Evolutionary conservation across 2,113 vertebrate species (phyloP).

Genomic region (Lagopus leucura): DNA sequence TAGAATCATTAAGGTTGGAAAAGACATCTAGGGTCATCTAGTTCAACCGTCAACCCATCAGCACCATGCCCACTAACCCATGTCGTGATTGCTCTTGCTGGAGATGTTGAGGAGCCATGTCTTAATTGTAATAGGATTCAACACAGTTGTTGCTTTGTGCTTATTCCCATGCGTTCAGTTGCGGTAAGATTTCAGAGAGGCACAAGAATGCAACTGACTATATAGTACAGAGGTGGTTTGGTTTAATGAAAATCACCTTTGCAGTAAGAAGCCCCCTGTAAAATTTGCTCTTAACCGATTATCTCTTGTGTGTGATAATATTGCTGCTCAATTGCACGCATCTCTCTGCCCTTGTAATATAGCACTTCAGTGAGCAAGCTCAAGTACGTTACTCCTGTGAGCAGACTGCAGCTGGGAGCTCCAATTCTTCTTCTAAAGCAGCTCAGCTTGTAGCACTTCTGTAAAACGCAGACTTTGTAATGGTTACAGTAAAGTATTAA

Average conservation of each 20-base stretch:
- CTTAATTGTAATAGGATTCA: slow-evolving; percentile 5
- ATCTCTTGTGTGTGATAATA: not conserved
- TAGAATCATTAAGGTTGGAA: no score
- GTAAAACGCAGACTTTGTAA: slow-evolving; percentile 40
- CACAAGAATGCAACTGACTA: not conserved
- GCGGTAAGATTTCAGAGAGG: not conserved
- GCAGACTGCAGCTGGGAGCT: slow-evolving; percentile 27
- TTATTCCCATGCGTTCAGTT: not conserved
- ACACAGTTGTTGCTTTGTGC: not conserved
- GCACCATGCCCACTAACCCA: no score
- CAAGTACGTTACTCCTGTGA: slow-evolving; percentile 30
- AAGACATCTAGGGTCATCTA: no score
- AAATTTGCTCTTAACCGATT: slow-evolving; percentile 23
- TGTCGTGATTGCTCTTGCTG: not conserved
- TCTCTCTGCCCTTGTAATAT: slow-evolving; percentile 28
- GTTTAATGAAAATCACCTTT: not conserved
- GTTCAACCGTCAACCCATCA: no score
- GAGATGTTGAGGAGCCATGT: not conserved
- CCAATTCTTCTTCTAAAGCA: slow-evolving; percentile 47
- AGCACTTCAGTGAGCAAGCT: slow-evolving; percentile 53
- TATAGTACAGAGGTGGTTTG: not conserved
- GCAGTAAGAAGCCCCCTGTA: not conserved
- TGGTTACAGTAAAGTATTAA: slow-evolving; percentile 58
- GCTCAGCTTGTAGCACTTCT: slow-evolving; percentile 33
- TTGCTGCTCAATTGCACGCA: slow-evolving; percentile 10